Percentiles rank a stretch among this genome's conserved stretches.
Conservation (phyloP, 2,888 invertebrate species). For the Diarsia dahlii region DNA sequence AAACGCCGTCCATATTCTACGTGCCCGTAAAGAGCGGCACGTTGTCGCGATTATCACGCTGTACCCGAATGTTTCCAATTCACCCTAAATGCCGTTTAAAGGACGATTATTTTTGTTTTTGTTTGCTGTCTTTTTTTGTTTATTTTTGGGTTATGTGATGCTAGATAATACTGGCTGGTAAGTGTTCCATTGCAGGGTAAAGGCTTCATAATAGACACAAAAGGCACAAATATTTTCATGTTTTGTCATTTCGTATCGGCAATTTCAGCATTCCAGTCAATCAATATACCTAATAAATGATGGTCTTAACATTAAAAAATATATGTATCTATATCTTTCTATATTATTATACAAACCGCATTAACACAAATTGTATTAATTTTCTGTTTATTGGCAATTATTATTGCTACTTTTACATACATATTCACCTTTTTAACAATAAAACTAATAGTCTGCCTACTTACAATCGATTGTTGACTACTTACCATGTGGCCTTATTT, state of each 20-base stretch:
- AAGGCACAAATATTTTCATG: neutral
- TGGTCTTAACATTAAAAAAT: neutral
- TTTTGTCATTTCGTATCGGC: neutral
- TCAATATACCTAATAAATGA: no score
- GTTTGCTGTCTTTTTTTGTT: constrained; percentile 30
- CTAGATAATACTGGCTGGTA: constrained; percentile 1
- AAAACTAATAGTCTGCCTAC: no score
- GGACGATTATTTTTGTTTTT: constrained; percentile 59
- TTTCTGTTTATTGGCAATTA: no score
- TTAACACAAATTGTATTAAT: no score
- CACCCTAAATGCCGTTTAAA: constrained; percentile 60
- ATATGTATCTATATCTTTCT: no score
- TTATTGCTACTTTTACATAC: no score
- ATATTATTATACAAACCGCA: no score
- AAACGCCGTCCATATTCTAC: constrained; percentile 78
- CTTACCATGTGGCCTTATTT: no score
- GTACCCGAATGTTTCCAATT: constrained; percentile 61
- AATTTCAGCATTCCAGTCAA: neutral
- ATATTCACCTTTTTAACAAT: no score
- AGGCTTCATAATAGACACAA: neutral
- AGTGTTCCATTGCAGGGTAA: neutral
- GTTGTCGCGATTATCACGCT: constrained; percentile 75
- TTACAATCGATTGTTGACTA: no score
- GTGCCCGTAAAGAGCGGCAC: constrained; percentile 76
- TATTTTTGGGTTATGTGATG: constrained; percentile 32